These are phyloP conservation scores for Cantharis nigra DNA, from an alignment of 2,888 invertebrate species.

Conservation along the genomic window DNA sequence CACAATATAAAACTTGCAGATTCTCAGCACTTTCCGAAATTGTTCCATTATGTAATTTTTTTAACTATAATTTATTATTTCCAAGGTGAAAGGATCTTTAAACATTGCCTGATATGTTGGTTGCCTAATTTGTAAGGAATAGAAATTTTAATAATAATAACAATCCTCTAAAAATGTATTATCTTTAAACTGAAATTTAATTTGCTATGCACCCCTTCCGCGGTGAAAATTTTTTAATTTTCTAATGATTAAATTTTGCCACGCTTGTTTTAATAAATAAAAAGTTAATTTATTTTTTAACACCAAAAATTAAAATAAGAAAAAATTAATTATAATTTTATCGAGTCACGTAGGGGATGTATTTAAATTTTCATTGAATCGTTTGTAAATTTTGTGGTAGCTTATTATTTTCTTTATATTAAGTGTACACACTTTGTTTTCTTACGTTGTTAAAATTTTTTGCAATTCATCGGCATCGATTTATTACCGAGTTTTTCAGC, in stretches of 20 bases:
- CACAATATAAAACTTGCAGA: background rate
- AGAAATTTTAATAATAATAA: background rate
- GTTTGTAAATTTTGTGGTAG: background rate
- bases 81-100: background rate
- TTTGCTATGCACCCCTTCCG: background rate
- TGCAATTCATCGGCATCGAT: constrained; percentile 21
- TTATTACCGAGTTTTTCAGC: constrained; percentile 13
- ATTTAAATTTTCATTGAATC: background rate
- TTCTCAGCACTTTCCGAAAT: background rate
- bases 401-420: constrained; percentile 13
- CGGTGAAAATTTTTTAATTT: background rate
- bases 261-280: background rate
- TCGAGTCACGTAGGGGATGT: background rate
- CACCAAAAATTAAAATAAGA: background rate
- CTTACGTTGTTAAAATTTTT: constrained; percentile 11
- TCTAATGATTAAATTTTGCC: background rate
- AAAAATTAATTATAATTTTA: constrained; percentile 3
- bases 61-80: background rate
- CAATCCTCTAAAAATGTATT: background rate
- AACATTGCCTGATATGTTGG: background rate
- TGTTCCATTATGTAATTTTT: background rate
- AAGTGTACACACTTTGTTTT: constrained; percentile 20
- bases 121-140: background rate
- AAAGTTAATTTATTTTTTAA: background rate
- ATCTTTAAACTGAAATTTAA: background rate